Percentiles rank a stretch among this genome's conserved stretches.
phyloP scores from a whole-genome alignment of 2,113 vertebrate species.

The Melanocharis versteri region DNA sequence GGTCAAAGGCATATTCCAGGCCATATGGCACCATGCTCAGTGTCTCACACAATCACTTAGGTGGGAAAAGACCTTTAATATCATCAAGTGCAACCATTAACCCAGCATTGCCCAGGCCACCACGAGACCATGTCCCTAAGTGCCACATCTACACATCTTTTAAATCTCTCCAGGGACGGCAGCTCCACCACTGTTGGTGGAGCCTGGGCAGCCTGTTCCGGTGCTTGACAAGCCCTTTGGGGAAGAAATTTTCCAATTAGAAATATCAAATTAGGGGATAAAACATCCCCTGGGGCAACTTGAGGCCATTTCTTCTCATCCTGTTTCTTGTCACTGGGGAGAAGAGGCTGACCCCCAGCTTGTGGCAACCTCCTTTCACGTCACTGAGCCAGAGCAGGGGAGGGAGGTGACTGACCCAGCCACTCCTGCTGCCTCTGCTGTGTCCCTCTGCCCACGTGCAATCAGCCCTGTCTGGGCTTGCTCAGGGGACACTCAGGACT shows the following conservation, averaged over 20 bases:
- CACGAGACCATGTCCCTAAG: not conserved
- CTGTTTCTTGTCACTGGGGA: not conserved
- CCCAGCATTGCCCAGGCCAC: not conserved
- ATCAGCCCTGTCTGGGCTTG: not conserved
- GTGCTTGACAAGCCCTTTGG: not conserved
- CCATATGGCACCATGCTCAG: not conserved
- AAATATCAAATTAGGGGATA: not conserved
- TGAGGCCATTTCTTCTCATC: not conserved
- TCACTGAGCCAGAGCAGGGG: not conserved
- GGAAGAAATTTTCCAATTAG: not conserved
- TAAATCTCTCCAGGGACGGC: not conserved
- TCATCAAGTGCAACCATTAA: not conserved
- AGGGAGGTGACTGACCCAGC: not conserved
- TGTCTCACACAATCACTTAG: not conserved
- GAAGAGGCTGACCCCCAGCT: not conserved
- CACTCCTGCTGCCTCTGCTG: not conserved
- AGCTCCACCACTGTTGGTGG: not conserved
- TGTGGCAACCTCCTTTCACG: not conserved
- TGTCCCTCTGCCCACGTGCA: not conserved
- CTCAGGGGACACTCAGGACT: not conserved
- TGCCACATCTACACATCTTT: not conserved
- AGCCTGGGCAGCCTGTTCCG: not conserved
- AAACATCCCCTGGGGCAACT: not conserved
- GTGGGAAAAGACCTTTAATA: not conserved
- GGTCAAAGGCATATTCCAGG: not conserved